These are phyloP conservation scores for Anticlea derivata DNA, from an alignment of 2,888 invertebrate species.

Conservation along the genomic window DNA sequence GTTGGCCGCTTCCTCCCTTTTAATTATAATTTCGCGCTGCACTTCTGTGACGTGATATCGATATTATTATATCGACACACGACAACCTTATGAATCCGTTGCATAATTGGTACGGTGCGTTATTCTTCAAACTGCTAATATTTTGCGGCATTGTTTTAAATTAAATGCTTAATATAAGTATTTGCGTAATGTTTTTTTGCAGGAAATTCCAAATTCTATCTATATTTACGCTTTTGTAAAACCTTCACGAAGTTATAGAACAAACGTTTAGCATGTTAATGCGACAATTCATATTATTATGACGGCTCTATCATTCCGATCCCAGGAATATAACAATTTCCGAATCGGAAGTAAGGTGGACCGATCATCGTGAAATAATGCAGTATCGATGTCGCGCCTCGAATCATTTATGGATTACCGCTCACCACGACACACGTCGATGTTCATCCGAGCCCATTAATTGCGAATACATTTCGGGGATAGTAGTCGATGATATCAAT, in stretches of 20 bases:
- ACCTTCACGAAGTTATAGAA: slow-evolving; percentile 63
- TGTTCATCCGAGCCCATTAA: slow-evolving; percentile 22
- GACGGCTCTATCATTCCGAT: slow-evolving; percentile 66
- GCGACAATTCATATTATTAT: slow-evolving; percentile 53
- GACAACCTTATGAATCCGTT: slow-evolving; percentile 36
- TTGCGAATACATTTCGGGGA: slow-evolving; percentile 61
- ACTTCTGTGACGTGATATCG: slow-evolving; percentile 48
- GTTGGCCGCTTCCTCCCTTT: slow-evolving; percentile 73
- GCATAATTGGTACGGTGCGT: slow-evolving; percentile 42
- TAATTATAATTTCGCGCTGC: slow-evolving; percentile 72
- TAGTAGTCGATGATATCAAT: slow-evolving; percentile 47
- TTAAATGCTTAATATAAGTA: slow-evolving; percentile 3
- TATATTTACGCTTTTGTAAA: slow-evolving; percentile 59
- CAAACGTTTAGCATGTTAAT: slow-evolving; percentile 65
- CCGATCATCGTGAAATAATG: slow-evolving; percentile 79
- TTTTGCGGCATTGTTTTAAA: slow-evolving; percentile 10
- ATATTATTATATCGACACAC: slow-evolving; percentile 34
- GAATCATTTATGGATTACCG: slow-evolving; percentile 74
- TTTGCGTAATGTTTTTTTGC: too few relatives aligned
- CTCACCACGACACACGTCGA: slow-evolving; percentile 45
- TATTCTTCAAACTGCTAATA: slow-evolving; percentile 28
- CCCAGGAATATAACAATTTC: slow-evolving; percentile 79
- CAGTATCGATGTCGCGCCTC: slow-evolving; percentile 76
- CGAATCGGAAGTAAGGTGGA: slow-evolving; percentile 82
- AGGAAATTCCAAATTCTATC: slow-evolving; percentile 50